Evolutionary conservation across 2,797 vertebrate species (phyloP), one percentile per base, ranked within the genome.

Genomic region (Poeciliopsis turneri): DNA sequence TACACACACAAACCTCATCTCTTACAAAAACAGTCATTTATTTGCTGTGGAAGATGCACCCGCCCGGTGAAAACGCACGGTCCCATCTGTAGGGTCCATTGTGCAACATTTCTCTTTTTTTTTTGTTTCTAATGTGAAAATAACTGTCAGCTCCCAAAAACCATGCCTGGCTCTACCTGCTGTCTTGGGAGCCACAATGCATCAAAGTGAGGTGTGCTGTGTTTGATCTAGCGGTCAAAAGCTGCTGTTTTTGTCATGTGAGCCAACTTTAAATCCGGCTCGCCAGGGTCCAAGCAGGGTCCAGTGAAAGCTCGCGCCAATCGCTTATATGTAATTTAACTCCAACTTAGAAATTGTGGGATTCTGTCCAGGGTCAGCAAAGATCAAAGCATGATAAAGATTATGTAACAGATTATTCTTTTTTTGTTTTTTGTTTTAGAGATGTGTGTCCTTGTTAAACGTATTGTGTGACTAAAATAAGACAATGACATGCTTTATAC

Each of bases 231-330:
- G 82, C 73, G 74, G 79, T 84, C 92, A 77, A 80, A 79, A 79
- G 33, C 69, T 36, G 72, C 77, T 88, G 79, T 90, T 90, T 91
- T 90, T 59, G 87, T 88, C 84, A 82, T 61, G 55, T 86, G 84
- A 82, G 82, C 83, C 84, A 81, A 89, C 71, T 86, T 90, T 83
- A 91, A 92, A 92, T 90, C 85, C 69, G 1, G 82, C 78, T 86
- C 3, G 74, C 77, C 55, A 69, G 20, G 33, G 72, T 39, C 59
- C 61, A 87, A 84, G 82, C 82, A 86, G 68, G 51, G 46, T 79
- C 81, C 46, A n/a, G n/a, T 39, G 49, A 41, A 64, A n/a, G 41
- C 45, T 28, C 73, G 47, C 72, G 78, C 66, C 81, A 83, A 68
- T 76, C 74, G 30, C 78, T 82, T 72, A 81, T 74, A 28, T 84